phyloP scores from a whole-genome alignment of 35 echinoderm and acorn worm genomes.

The Ptychodera flava region DNA sequence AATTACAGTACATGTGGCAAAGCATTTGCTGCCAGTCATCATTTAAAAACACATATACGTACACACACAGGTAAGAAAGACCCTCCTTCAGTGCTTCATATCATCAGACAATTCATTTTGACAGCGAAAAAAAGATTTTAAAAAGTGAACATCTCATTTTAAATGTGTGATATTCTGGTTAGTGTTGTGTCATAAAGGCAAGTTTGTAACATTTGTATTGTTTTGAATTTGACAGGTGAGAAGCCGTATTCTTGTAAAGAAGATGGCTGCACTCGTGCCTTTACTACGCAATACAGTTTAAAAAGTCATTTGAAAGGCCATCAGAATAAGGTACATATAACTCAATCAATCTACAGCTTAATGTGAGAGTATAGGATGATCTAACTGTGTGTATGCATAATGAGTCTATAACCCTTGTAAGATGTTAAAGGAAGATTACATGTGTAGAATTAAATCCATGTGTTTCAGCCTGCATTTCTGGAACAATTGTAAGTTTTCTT shows the following conservation, averaged over 20 bases:
- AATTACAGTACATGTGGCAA: constrained; percentile 75
- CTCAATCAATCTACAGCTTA: background rate
- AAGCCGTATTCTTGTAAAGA: constrained; percentile 80
- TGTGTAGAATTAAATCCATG: too few relatives aligned
- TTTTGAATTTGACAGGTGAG: constrained; percentile 55
- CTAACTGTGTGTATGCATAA: background rate
- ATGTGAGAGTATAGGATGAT: too few relatives aligned
- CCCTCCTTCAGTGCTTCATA: too few relatives aligned
- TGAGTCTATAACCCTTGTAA: background rate
- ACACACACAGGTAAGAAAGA: constrained; percentile 82
- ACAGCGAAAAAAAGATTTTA: too few relatives aligned
- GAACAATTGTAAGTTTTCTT: too few relatives aligned
- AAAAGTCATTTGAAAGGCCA: constrained; percentile 84
- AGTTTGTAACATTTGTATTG: background rate
- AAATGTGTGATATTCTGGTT: too few relatives aligned
- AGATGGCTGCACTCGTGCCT: constrained; percentile 69
- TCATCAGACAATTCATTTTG: too few relatives aligned
- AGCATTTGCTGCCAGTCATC: constrained; percentile 91
- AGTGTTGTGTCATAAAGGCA: too few relatives aligned
- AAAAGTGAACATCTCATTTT: too few relatives aligned
- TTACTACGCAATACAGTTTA: constrained; percentile 94
- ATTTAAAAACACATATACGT: constrained; percentile 85
- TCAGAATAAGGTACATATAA: constrained; percentile 16
- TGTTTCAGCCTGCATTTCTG: too few relatives aligned
- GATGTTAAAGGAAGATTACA: too few relatives aligned